Conservation (phyloP, 2,113 vertebrate species). For the Oreochromis tanganicae region DNA sequence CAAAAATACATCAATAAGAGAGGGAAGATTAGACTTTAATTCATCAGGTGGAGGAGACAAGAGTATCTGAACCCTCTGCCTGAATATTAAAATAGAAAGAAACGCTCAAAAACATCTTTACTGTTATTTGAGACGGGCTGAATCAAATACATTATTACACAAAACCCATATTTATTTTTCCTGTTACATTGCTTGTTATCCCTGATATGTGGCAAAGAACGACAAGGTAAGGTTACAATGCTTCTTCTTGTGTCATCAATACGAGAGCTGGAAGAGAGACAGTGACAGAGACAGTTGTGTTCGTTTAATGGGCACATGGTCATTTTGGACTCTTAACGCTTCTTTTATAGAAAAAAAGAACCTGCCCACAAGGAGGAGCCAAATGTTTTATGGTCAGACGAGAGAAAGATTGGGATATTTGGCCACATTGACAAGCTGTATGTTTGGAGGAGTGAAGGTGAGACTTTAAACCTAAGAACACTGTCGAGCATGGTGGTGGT, state of each 20-base stretch:
- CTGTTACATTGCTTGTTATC: neutral
- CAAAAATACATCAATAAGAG: neutral
- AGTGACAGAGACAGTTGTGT: neutral
- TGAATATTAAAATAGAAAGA: neutral
- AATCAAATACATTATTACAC: neutral
- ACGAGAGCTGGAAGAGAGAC: neutral
- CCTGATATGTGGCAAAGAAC: neutral
- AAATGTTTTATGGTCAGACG: rapidly evolving
- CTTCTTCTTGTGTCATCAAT: neutral
- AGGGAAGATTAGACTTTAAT: neutral
- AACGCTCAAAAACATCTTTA: neutral
- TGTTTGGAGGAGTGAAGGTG: neutral
- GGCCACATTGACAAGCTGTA: rapidly evolving
- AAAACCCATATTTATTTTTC: neutral
- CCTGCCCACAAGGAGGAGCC: rapidly evolving
- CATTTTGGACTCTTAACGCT: neutral
- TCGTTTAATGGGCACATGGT: neutral
- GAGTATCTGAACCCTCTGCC: neutral
- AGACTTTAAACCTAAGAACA: neutral
- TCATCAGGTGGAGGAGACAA: neutral
- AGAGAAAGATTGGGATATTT: neutral
- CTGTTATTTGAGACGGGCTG: neutral
- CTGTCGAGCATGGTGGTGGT: neutral
- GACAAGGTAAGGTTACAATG: neutral
- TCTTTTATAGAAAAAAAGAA: neutral